Conservation (phyloP, 2,888 invertebrate genomes). For the Pseudoips prasinana region DNA sequence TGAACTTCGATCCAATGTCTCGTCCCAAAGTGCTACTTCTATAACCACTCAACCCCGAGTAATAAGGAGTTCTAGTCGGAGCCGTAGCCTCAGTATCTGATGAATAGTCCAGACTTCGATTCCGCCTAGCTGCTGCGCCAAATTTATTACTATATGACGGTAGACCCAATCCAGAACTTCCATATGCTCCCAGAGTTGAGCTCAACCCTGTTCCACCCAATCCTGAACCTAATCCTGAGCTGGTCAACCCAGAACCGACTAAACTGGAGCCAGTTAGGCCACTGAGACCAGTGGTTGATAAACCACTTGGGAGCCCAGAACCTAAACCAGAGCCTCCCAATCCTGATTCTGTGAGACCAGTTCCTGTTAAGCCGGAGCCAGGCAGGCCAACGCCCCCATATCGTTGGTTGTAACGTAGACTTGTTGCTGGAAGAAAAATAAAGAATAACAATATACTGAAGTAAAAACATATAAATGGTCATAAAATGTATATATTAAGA, state of each 20-base stretch:
- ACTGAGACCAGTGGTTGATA: slow-evolving; percentile 73
- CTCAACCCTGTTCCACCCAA: slow-evolving; percentile 63
- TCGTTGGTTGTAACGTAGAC: slow-evolving; percentile 83
- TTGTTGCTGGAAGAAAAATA: slow-evolving; percentile 64
- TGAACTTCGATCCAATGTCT: slow-evolving; percentile 86
- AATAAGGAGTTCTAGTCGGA: slow-evolving; percentile 88
- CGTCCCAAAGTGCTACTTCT: slow-evolving; percentile 78
- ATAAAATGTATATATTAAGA: too few relatives aligned
- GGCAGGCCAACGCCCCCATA: slow-evolving; percentile 76
- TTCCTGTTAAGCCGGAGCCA: slow-evolving; percentile 54
- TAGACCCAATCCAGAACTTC: slow-evolving; percentile 66
- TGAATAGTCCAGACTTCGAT: slow-evolving; percentile 93
- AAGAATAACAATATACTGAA: too few relatives aligned
- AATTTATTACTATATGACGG: slow-evolving; percentile 75
- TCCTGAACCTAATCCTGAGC: slow-evolving; percentile 64
- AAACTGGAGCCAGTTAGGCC: slow-evolving; percentile 69
- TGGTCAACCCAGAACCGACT: slow-evolving; percentile 46
- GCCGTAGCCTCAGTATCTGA: slow-evolving; percentile 98
- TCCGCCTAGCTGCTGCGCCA: slow-evolving; percentile 86
- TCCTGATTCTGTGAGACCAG: slow-evolving; percentile 52
- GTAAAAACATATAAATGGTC: too few relatives aligned
- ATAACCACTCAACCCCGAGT: slow-evolving; percentile 82
- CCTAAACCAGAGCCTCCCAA: slow-evolving; percentile 42
- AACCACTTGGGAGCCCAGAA: slow-evolving; percentile 63
- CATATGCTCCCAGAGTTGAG: slow-evolving; percentile 66